Percentiles rank a stretch among this genome's conserved stretches.
Evolutionary conservation across 2,888 invertebrate species (phyloP).

Genomic region (Achlya flavicornis): DNA sequence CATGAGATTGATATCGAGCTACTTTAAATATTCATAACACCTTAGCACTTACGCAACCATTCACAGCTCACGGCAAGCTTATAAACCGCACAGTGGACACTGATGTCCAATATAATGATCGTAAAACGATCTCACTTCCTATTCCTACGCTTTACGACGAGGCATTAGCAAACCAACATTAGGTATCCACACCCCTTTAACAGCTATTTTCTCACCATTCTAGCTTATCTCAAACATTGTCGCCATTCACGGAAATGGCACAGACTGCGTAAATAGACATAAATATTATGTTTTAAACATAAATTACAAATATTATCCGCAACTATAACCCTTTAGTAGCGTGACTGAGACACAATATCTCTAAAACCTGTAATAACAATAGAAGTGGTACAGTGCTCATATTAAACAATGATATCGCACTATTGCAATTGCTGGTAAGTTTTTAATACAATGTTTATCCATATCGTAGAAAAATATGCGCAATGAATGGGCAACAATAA

Average conservation of each 20-base stretch:
- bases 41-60: constrained; percentile 1
- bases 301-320: constrained; percentile 47
- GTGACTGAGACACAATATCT: constrained; percentile 21
- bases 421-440: background rate
- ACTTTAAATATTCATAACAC: constrained; percentile 2
- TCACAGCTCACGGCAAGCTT: constrained; percentile 9
- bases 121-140: constrained; percentile 18
- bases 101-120: constrained; percentile 22
- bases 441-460: background rate
- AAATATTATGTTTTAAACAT: constrained; percentile 58
- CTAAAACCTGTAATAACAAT: constrained; percentile 20
- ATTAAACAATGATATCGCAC: background rate
- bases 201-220: constrained; percentile 51
- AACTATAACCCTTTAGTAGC: constrained; percentile 23
- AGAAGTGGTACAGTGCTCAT: background rate
- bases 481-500: background rate
- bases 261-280: constrained; percentile 60
- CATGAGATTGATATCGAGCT: too few relatives aligned
- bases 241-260: constrained; percentile 57
- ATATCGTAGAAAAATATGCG: background rate
- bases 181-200: constrained; percentile 44
- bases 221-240: constrained; percentile 59
- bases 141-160: constrained; percentile 25
- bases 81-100: constrained; percentile 11
- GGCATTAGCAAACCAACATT: constrained; percentile 32